These are phyloP conservation scores for Apostichopus parvimensis DNA, from an alignment of 35 echinoderm and acorn worm species.

Conservation along the genomic window DNA sequence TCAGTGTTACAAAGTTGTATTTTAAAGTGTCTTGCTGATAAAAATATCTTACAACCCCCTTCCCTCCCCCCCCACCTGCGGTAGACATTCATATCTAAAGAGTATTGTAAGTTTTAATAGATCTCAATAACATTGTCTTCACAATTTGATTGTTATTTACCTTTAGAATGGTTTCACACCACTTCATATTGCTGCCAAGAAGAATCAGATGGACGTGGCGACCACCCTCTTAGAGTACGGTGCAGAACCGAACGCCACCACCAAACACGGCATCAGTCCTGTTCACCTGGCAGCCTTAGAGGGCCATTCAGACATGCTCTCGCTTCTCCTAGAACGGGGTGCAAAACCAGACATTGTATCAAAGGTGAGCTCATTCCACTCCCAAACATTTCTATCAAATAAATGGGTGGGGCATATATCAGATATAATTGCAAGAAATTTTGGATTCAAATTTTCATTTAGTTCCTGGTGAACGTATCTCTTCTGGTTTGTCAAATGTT, in stretches of 20 bases:
- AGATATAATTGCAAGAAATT: neutral
- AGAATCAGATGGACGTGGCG: conserved; percentile 97
- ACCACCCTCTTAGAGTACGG: conserved; percentile 95
- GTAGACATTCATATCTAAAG: too few species aligned
- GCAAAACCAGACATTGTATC: conserved; percentile 84
- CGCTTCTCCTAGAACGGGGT: conserved; percentile 81
- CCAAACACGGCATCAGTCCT: conserved; percentile 97
- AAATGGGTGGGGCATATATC: too few species aligned
- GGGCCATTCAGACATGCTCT: conserved; percentile 96
- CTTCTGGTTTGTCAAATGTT: too few species aligned
- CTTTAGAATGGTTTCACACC: conserved; percentile 95
- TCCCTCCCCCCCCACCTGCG: too few species aligned
- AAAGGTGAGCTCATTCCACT: conserved; percentile 57
- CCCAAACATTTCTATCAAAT: too few species aligned
- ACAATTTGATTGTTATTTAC: neutral
- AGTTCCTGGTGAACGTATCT: neutral
- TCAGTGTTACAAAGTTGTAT: too few species aligned
- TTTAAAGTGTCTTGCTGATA: too few species aligned
- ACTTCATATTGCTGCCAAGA: conserved; percentile 97
- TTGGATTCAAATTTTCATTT: neutral
- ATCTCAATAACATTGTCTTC: too few species aligned
- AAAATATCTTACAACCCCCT: too few species aligned
- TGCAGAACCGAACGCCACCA: conserved; percentile 88
- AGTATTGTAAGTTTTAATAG: too few species aligned
- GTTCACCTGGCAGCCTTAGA: conserved; percentile 89